phyloP scores from a whole-genome alignment of 1,140 invertebrate genomes.

The Geopemphigus sp. region DNA sequence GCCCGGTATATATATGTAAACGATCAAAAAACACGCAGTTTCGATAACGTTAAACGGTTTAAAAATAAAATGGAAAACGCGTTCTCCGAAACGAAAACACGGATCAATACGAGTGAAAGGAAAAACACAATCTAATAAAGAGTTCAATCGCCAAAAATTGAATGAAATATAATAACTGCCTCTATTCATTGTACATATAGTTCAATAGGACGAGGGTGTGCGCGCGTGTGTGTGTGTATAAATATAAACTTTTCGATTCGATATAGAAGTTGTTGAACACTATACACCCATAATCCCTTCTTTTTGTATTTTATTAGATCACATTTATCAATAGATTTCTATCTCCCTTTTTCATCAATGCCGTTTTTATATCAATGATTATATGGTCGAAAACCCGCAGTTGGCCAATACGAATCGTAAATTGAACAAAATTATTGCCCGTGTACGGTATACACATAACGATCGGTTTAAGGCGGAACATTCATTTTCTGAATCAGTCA shows the following conservation, averaged over 20 bases:
- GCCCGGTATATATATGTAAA: no score
- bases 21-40: no score
- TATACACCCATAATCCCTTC: constrained; percentile 32
- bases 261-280: constrained; percentile 38
- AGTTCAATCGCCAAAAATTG: constrained; percentile 34
- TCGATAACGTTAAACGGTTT: neutral
- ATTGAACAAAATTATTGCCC: neutral
- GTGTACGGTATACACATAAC: no score
- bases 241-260: constrained; percentile 30
- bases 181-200: constrained; percentile 19
- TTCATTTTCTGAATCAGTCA: no score
- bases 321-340: constrained; percentile 32
- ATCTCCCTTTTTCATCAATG: neutral
- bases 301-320: constrained; percentile 41
- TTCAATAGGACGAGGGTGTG: neutral
- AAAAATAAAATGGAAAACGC: constrained; percentile 6
- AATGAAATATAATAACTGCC: constrained; percentile 40
- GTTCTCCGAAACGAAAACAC: neutral
- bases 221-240: no score
- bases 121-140: constrained; percentile 35
- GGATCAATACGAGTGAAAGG: constrained; percentile 32
- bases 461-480: no score
- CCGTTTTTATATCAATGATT: constrained; percentile 38
- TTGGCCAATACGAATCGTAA: neutral
- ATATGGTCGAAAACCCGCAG: neutral